phyloP scores from a whole-genome alignment of 2,888 invertebrate species.

The Sesia bembeciformis region DNA sequence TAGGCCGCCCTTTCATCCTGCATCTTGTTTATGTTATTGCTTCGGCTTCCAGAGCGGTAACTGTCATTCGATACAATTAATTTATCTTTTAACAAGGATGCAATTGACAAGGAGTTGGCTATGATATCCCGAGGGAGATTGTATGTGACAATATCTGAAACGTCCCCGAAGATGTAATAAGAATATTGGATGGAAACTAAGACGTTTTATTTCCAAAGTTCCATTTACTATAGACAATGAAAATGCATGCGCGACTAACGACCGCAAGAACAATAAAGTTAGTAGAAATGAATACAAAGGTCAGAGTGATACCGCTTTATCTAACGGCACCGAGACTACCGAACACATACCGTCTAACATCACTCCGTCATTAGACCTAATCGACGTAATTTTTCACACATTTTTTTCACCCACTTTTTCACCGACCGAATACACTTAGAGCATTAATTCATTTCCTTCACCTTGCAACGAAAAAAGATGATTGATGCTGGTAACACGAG shows the following conservation, averaged over 20 bases:
- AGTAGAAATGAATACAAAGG: conserved; percentile 31
- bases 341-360: conserved; percentile 34
- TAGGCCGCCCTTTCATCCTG: conserved; percentile 53
- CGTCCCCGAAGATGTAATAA: too few relatives aligned
- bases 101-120: too few relatives aligned
- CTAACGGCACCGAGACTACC: conserved; percentile 35
- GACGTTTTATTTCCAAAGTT: too few relatives aligned
- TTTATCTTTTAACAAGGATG: too few relatives aligned
- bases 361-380: conserved; percentile 52
- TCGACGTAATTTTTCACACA: conserved; percentile 61
- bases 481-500: conserved; percentile 47
- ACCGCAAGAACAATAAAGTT: conserved; percentile 14
- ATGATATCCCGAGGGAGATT: too few relatives aligned
- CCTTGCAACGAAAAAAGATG: conserved; percentile 52
- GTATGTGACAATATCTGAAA: too few relatives aligned
- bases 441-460: conserved; percentile 51
- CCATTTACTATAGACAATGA: too few relatives aligned
- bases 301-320: conserved; percentile 30
- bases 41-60: conserved; percentile 36
- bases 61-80: too few relatives aligned
- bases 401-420: conserved; percentile 34
- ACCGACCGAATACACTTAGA: conserved; percentile 42
- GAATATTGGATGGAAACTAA: too few relatives aligned
- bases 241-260: too few relatives aligned
- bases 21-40: conserved; percentile 52